These are phyloP conservation scores for Lumbricus terrestris DNA, from an alignment of 2,888 invertebrate genomes.

Conservation along the genomic window DNA sequence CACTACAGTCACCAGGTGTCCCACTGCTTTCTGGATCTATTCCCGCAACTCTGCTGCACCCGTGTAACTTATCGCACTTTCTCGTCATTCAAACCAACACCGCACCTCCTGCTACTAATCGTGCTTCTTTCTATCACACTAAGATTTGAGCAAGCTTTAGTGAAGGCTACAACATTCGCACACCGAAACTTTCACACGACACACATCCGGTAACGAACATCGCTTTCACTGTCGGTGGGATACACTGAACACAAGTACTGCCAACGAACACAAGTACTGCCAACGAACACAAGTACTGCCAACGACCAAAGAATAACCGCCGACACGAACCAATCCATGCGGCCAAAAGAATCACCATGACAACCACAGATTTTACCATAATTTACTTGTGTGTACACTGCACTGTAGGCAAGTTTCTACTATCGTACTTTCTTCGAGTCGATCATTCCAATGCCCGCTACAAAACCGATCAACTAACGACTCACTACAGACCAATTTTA, in stretches of 20 bases:
- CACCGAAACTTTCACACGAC: background rate
- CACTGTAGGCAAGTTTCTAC: no score
- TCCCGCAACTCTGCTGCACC: background rate
- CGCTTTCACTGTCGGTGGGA: background rate
- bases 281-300: no score
- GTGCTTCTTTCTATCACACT: background rate
- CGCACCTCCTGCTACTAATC: background rate
- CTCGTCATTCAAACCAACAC: background rate
- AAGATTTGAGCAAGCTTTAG: constrained; percentile 11
- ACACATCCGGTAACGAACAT: background rate
- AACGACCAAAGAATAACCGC: no score
- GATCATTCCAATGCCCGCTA: background rate
- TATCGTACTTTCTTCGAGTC: background rate
- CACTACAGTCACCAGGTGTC: background rate
- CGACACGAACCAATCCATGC: background rate
- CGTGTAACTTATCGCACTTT: background rate
- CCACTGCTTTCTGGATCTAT: background rate
- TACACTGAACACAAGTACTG: background rate
- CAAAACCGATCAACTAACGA: background rate
- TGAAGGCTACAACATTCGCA: background rate
- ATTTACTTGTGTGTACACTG: background rate
- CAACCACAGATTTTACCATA: background rate
- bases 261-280: no score
- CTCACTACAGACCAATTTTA: background rate
- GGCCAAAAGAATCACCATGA: background rate